Evolutionary conservation across 2,797 vertebrate genomes (phyloP).

Genomic region (Argyrosomus regius): DNA sequence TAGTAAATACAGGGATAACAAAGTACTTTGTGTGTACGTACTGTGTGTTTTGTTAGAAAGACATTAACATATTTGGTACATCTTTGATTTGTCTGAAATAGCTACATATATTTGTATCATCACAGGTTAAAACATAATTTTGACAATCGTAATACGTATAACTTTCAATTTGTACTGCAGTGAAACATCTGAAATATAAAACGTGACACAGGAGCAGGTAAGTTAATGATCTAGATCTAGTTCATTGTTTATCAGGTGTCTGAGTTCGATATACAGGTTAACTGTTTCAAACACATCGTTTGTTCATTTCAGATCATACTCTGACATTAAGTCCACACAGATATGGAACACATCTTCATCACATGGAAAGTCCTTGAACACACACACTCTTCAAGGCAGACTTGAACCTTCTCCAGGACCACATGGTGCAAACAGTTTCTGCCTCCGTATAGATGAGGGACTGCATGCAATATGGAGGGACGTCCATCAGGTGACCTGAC

Average conservation of each 20-base stretch:
- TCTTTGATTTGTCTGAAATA: too few species aligned
- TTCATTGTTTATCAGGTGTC: constrained; percentile 6
- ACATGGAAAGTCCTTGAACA: constrained; percentile 26
- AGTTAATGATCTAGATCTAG: not conserved
- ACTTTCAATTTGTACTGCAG: not conserved
- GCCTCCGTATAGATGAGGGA: not conserved
- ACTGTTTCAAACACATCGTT: constrained; percentile 28
- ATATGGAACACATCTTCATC: constrained; percentile 30
- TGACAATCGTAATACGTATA: too few species aligned
- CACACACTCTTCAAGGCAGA: constrained; percentile 33
- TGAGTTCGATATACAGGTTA: not conserved
- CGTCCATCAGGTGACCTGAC: constrained; percentile 19
- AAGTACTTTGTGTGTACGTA: too few species aligned
- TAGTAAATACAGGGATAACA: not conserved
- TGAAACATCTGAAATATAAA: not conserved
- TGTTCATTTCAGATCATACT: constrained; percentile 12
- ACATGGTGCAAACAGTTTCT: constrained; percentile 16
- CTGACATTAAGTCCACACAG: constrained; percentile 27
- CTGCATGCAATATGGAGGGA: constrained; percentile 25
- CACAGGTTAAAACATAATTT: too few species aligned
- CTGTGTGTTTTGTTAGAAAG: too few species aligned
- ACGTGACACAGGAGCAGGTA: not conserved
- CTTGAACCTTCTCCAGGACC: constrained; percentile 9
- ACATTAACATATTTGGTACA: too few species aligned
- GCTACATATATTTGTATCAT: too few species aligned